These are phyloP conservation scores for Mormyrops attenuatus DNA, from an alignment of 2,797 vertebrate genomes.

Conservation along the genomic window DNA sequence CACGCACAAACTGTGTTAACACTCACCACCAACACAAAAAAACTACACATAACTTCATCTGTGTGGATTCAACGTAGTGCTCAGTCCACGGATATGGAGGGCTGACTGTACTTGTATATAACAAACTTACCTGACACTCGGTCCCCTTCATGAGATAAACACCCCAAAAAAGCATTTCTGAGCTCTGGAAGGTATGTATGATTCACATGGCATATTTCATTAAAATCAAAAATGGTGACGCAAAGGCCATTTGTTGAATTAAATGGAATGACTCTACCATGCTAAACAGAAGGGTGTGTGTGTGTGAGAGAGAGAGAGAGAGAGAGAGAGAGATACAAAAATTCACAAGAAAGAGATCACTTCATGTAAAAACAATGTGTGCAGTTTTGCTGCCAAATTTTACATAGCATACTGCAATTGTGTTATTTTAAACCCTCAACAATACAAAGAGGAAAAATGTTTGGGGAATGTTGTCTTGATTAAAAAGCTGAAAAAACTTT, in stretches of 20 bases:
- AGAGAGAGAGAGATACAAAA: background rate
- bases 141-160: no score
- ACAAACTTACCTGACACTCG: background rate
- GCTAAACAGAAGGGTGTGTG: background rate
- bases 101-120: background rate
- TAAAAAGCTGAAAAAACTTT: background rate
- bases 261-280: background rate
- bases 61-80: background rate
- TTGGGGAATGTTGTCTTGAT: background rate
- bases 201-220: background rate
- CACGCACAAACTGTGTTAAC: background rate
- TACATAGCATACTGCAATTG: background rate
- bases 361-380: background rate
- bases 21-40: background rate
- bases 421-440: background rate
- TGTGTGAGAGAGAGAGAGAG: background rate
- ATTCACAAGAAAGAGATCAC: background rate
- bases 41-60: background rate
- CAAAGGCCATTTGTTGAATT: background rate
- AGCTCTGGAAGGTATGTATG: no score
- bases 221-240: background rate
- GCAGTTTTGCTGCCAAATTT: background rate
- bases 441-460: background rate
- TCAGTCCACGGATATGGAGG: background rate
- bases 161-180: no score